Conservation (phyloP, 2,888 invertebrate species). For the Apodemia duryi region DNA sequence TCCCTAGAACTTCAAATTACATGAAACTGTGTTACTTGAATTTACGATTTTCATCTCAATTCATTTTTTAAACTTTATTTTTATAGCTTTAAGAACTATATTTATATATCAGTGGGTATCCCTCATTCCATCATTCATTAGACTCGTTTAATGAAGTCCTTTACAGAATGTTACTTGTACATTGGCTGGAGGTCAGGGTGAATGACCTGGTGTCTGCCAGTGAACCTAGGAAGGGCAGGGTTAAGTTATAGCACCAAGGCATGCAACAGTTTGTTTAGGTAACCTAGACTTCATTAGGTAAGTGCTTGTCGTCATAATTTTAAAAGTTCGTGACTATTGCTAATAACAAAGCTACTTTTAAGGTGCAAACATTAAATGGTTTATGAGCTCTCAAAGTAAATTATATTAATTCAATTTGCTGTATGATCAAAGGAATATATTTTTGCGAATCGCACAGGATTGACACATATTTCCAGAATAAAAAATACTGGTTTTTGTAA, state of each 20-base stretch:
- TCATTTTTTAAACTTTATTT: constrained; percentile 17
- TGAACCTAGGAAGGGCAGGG: constrained; percentile 26
- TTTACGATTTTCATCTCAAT: constrained; percentile 36
- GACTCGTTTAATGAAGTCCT: constrained; percentile 51
- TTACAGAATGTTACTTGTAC: constrained; percentile 43
- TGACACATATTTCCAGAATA: no score
- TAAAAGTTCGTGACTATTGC: background rate
- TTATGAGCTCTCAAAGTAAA: background rate
- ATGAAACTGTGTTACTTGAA: constrained; percentile 46
- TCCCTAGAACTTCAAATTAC: constrained; percentile 59
- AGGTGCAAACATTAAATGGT: background rate
- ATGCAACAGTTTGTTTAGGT: constrained; percentile 44
- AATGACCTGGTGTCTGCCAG: constrained; percentile 44
- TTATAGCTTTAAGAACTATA: constrained; percentile 19
- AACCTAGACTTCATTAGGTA: constrained; percentile 37
- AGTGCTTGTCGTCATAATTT: constrained; percentile 1
- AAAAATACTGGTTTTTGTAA: no score
- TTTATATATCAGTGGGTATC: constrained; percentile 17
- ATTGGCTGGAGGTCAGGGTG: constrained; percentile 58
- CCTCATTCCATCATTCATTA: constrained; percentile 49
- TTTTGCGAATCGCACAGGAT: no score
- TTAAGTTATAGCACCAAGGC: constrained; percentile 43
- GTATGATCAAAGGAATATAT: no score
- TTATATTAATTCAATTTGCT: no score
- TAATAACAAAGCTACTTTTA: background rate